Evolutionary conservation across 2,888 invertebrate species (phyloP).

Genomic region (Adelphocoris suturalis): DNA sequence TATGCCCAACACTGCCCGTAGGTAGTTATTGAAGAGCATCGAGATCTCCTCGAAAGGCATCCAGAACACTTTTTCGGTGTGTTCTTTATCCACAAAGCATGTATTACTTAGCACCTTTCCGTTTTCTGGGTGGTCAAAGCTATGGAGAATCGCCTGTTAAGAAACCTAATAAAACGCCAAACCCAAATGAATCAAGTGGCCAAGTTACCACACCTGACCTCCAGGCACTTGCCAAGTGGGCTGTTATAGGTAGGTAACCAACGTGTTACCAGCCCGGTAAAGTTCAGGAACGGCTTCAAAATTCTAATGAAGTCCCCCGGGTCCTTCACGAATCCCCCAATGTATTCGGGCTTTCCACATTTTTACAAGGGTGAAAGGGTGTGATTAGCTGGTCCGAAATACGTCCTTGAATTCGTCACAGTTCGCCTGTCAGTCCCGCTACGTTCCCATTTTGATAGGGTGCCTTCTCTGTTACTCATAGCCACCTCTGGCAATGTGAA

Average conservation of each 20-base stretch:
- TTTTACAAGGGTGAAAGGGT: slow-evolving; percentile 39
- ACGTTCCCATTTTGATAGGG: slow-evolving; percentile 1
- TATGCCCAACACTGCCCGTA: too few species aligned
- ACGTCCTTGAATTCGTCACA: slow-evolving; percentile 10
- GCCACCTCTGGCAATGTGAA: too few species aligned
- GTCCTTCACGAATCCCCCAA: background rate
- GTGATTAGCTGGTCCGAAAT: slow-evolving; percentile 3
- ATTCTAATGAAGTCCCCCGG: slow-evolving; percentile 33
- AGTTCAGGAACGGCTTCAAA: slow-evolving; percentile 25
- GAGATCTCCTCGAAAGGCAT: too few species aligned
- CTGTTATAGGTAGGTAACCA: background rate
- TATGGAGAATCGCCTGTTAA: background rate
- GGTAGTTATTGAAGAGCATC: too few species aligned
- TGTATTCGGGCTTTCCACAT: slow-evolving; percentile 36
- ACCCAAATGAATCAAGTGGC: slow-evolving; percentile 28
- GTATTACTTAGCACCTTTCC: background rate
- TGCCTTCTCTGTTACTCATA: too few species aligned
- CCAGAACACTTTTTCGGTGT: too few species aligned
- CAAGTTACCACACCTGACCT: slow-evolving; percentile 9
- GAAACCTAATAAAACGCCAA: slow-evolving; percentile 24
- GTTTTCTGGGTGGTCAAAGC: slow-evolving; percentile 4
- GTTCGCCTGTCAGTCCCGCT: background rate
- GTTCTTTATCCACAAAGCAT: too few species aligned
- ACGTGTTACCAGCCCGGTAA: slow-evolving; percentile 6
- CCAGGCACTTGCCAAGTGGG: slow-evolving; percentile 36